phyloP scores from a whole-genome alignment of 2,888 invertebrate species.

The Blastobasis lacticolella region DNA sequence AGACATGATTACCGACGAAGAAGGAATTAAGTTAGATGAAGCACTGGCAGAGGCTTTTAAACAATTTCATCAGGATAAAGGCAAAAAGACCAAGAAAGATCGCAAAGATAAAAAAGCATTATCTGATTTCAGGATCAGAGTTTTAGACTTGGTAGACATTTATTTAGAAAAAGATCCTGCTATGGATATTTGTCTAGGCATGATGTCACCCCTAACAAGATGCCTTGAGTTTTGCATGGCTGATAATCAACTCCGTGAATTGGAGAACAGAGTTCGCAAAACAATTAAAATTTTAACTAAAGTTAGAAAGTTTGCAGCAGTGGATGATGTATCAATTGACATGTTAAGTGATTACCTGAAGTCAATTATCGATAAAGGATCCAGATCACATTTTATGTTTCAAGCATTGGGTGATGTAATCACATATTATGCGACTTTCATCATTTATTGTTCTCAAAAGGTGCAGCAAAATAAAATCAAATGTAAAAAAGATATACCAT shows the following conservation, averaged over 20 bases:
- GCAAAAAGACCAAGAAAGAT: slow-evolving; percentile 68
- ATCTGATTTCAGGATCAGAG: slow-evolving; percentile 82
- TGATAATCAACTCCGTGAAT: slow-evolving; percentile 78
- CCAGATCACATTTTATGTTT: slow-evolving; percentile 75
- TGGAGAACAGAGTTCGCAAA: slow-evolving; percentile 76
- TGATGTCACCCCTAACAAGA: slow-evolving; percentile 79
- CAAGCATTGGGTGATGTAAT: slow-evolving; percentile 80
- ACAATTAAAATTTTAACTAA: slow-evolving; percentile 76
- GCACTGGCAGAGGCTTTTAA: slow-evolving; percentile 84
- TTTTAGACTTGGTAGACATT: slow-evolving; percentile 83
- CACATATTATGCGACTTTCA: slow-evolving; percentile 77
- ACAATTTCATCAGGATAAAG: slow-evolving; percentile 71
- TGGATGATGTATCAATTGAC: slow-evolving; percentile 69
- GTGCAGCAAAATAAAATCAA: slow-evolving; percentile 44
- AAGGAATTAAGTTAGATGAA: slow-evolving; percentile 81
- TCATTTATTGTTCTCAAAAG: slow-evolving; percentile 76
- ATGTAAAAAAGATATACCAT: slow-evolving; percentile 42
- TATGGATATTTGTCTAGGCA: slow-evolving; percentile 79
- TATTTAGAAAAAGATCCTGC: slow-evolving; percentile 81
- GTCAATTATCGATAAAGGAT: slow-evolving; percentile 77
- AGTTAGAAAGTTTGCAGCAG: slow-evolving; percentile 75
- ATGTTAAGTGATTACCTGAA: slow-evolving; percentile 71
- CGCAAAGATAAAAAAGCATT: slow-evolving; percentile 78
- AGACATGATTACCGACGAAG: slow-evolving; percentile 83
- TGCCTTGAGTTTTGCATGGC: slow-evolving; percentile 81